phyloP scores from a whole-genome alignment of 2,888 invertebrate genomes.

The Diplolepis rosae region DNA sequence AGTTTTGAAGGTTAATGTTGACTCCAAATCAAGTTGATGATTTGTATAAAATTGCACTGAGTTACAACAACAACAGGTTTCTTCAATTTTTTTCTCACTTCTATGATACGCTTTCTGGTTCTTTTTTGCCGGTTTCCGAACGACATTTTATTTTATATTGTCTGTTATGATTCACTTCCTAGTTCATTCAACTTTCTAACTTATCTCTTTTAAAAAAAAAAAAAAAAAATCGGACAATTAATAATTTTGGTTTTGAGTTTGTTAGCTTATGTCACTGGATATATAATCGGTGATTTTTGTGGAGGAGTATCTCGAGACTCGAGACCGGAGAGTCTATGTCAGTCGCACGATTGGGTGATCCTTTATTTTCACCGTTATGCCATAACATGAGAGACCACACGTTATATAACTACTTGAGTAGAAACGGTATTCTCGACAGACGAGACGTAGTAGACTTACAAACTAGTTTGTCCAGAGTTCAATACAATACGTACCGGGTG shows the following conservation, averaged over 20 bases:
- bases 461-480: slow-evolving; percentile 16
- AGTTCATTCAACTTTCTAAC: neutral
- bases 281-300: neutral
- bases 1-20: too few relatives aligned
- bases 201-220: neutral
- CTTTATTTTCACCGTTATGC: slow-evolving; percentile 14
- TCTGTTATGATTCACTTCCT: neutral
- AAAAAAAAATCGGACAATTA: neutral
- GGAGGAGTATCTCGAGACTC: neutral
- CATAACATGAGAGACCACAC: neutral
- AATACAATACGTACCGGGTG: neutral
- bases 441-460: neutral
- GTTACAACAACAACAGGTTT: too few relatives aligned
- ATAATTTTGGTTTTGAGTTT: neutral
- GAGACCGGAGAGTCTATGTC: neutral
- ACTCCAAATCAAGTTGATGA: too few relatives aligned
- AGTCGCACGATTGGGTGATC: slow-evolving; percentile 1
- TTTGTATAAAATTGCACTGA: too few relatives aligned
- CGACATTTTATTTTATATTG: neutral
- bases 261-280: neutral
- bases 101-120: neutral
- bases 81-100: neutral
- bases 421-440: slow-evolving; percentile 23
- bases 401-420: slow-evolving; percentile 15
- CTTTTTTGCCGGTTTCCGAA: neutral